Base-by-base conservation (phyloP, 1,140 invertebrate species). In the Zaprionus africanus region DNA sequence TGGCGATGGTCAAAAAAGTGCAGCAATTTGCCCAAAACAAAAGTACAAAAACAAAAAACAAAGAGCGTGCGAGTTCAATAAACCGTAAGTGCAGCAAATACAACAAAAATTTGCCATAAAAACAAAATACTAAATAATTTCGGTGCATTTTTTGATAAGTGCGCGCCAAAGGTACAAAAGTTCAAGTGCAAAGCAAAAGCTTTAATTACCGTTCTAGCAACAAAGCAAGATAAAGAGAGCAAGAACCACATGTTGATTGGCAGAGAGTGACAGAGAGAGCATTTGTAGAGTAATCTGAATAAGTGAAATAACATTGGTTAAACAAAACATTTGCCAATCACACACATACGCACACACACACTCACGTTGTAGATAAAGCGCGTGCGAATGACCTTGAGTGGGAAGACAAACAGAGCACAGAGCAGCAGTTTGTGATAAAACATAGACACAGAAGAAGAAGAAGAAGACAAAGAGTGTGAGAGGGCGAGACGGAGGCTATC, bases 371-470 rank as follows among this genome's bases (percentile, higher is more conserved):
- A 83, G 74, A 85, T 85, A 84, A 74, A 78, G 51, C 71, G 74
- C 68, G 80, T 86, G 84, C 79, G 84, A 88, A 79, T 71, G 85
- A 81, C 84, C 84, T 88, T 88, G 84, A 76, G 24, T 75, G 46
- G 46, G 38, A 54, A 41, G 53, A 56, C 58, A 62, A 31, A 60
- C 64, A 59, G 38, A 64, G 17, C 38, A 43, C 34, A 38, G 43
- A 59, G 65, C 43, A 26, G 31, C 22, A 38, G 63, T 64, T 71
- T 72, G 71, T 70, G 78, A 81, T 84, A 88, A 78, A 81, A 66
- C 56, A 66, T 70, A 70, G 49, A 53, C 51, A 72, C 46, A 63
- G 59, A 41, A 43, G 43, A 54, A 41, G 43, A 54, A 41, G 62
- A 54, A 11, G 28, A 9, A 31, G 62, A 54, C 9, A 12, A 24